Evolutionary conservation across 30 jellyfish, hydroid and myxozoan genomes (phyloP).

Genomic region (Aurelia aurita): DNA sequence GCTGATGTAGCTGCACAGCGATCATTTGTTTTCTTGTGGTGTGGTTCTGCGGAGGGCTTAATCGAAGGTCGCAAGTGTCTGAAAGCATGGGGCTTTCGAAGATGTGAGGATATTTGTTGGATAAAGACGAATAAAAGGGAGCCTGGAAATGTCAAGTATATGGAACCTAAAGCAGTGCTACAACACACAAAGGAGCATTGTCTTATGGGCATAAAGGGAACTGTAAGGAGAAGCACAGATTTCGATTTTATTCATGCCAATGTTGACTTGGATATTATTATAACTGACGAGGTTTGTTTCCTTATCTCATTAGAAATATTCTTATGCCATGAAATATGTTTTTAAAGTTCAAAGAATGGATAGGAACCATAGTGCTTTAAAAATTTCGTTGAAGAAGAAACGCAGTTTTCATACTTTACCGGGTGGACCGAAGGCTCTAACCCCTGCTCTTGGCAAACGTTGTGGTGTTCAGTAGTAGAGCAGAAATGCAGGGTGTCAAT

Average conservation of each 20-base stretch:
- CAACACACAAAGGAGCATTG: slow-evolving; percentile 99
- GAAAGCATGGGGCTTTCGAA: slow-evolving; percentile 99
- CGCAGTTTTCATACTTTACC: too few relatives aligned
- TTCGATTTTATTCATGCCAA: slow-evolving; percentile 98
- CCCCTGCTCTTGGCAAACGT: too few relatives aligned
- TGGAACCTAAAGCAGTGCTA: slow-evolving; percentile 94
- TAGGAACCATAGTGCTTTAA: too few relatives aligned
- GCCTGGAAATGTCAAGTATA: slow-evolving; percentile 96
- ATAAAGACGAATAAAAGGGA: slow-evolving; percentile 89
- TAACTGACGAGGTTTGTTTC: slow-evolving; percentile 90
- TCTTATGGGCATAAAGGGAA: slow-evolving; percentile 98
- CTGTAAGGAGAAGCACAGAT: slow-evolving; percentile 98
- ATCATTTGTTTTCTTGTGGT: slow-evolving; percentile 95
- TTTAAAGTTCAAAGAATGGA: too few relatives aligned
- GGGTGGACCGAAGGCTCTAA: too few relatives aligned
- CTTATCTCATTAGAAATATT: background rate
- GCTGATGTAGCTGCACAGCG: slow-evolving; percentile 98
- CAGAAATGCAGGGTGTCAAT: too few relatives aligned
- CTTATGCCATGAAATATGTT: too few relatives aligned
- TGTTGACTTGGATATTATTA: slow-evolving; percentile 96
- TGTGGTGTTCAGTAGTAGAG: too few relatives aligned
- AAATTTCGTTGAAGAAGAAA: too few relatives aligned
- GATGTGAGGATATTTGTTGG: slow-evolving; percentile 99
- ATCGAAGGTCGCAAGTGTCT: slow-evolving; percentile 96
- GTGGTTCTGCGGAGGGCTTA: slow-evolving; percentile 99